phyloP scores from a whole-genome alignment of 2,888 invertebrate genomes.

The Chrysolina americana region DNA sequence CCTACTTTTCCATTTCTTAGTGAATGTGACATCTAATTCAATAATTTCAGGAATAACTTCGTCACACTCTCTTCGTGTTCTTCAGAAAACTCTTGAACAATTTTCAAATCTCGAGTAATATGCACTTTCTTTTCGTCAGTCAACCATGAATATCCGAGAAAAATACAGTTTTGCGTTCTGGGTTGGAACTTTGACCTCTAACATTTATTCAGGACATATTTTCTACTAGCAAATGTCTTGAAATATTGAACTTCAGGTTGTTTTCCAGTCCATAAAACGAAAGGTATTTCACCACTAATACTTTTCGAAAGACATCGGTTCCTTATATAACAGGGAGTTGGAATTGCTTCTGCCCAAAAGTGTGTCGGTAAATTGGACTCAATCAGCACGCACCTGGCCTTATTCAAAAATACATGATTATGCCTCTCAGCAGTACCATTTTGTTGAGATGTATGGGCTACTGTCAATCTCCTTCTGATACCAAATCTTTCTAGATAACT shows the following conservation, averaged over 20 bases:
- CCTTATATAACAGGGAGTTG: background rate
- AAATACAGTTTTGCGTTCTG: slow-evolving; percentile 27
- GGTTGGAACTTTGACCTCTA: slow-evolving; percentile 54
- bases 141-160: background rate
- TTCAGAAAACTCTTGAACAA: background rate
- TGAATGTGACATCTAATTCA: no score
- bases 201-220: background rate
- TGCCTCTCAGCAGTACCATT: slow-evolving; percentile 31
- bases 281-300: slow-evolving; percentile 37
- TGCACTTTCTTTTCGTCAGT: background rate
- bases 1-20: no score
- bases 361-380: background rate
- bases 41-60: no score
- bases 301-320: background rate
- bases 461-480: slow-evolving; percentile 47
- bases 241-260: slow-evolving; percentile 52
- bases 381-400: background rate
- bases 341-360: background rate
- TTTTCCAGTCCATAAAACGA: slow-evolving; percentile 52
- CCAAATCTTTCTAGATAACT: slow-evolving; percentile 43
- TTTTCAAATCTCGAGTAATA: background rate
- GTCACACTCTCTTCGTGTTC: background rate
- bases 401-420: background rate
- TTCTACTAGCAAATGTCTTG: background rate
- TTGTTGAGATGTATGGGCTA: slow-evolving; percentile 49